Conservation (phyloP, 2,888 invertebrate species). For the Melieria picta region DNA sequence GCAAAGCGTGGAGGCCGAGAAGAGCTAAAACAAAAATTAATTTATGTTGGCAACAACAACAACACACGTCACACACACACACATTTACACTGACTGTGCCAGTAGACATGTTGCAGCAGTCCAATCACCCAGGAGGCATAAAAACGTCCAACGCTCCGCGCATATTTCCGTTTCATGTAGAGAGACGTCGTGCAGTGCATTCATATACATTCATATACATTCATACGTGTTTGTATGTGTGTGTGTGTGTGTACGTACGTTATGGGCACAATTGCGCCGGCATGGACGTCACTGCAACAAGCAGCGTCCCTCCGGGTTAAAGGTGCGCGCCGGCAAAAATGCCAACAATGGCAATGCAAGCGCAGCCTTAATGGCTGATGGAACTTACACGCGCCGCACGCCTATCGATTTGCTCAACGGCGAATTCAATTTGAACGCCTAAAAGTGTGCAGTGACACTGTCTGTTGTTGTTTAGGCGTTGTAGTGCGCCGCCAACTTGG, state of each 20-base stretch:
- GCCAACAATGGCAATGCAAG: constrained; percentile 21
- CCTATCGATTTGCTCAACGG: constrained; percentile 5
- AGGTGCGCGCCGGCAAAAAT: not conserved
- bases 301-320: not conserved
- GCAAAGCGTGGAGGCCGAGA: not conserved
- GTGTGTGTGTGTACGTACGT: constrained; percentile 17
- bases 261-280: not conserved
- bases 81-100: not conserved
- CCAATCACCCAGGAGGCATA: not conserved
- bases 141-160: no score
- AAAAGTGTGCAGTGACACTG: constrained; percentile 24
- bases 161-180: no score
- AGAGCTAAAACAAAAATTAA: constrained; percentile 21
- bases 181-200: not conserved
- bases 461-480: no score
- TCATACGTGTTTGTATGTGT: not conserved
- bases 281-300: not conserved
- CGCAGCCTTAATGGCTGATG: constrained; percentile 31
- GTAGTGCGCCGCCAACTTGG: not conserved
- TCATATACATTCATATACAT: not conserved
- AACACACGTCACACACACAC: not conserved
- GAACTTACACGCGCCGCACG: constrained; percentile 13
- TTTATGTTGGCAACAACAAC: constrained; percentile 34
- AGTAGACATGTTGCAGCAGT: not conserved
- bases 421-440: constrained; percentile 31